phyloP scores from a whole-genome alignment of 1,140 invertebrate genomes.

The Scaptomyza montana region DNA sequence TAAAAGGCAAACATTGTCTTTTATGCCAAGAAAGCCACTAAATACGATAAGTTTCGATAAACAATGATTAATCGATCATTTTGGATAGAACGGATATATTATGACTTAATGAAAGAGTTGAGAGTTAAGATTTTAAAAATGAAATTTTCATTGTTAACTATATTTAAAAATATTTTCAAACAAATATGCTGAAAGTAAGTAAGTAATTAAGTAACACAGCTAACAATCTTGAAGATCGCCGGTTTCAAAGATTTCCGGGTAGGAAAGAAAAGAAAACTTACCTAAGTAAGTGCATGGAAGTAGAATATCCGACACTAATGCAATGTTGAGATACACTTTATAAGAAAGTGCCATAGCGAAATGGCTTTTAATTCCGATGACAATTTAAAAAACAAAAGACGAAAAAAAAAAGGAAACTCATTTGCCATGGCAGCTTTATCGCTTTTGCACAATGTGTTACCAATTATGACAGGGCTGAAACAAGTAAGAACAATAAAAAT shows the following conservation, averaged over 20 bases:
- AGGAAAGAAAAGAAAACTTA: neutral
- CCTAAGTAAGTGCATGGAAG: conserved; percentile 9
- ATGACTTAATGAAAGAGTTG: too few species aligned
- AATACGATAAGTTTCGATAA: too few species aligned
- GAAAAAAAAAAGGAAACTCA: too few species aligned
- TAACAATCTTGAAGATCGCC: neutral
- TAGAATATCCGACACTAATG: conserved; percentile 9
- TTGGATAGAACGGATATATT: too few species aligned
- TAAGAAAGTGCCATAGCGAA: conserved; percentile 51
- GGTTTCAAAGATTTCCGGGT: neutral
- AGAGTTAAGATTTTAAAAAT: too few species aligned
- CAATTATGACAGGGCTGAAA: conserved; percentile 70
- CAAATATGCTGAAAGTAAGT: neutral
- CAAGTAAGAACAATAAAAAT: conserved; percentile 23
- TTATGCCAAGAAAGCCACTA: too few species aligned
- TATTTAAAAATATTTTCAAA: neutral
- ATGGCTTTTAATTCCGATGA: conserved; percentile 74
- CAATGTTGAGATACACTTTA: neutral
- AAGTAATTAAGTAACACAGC: neutral
- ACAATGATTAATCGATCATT: too few species aligned
- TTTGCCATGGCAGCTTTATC: conserved; percentile 53
- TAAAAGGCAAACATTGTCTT: too few species aligned
- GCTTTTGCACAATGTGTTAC: conserved; percentile 56
- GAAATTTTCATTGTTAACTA: too few species aligned
- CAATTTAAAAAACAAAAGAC: conserved; percentile 63